Percentiles rank a stretch among this genome's conserved stretches.
Evolutionary conservation across 2,113 vertebrate species (phyloP).

Genomic region (Burhinus oedicnemus): DNA sequence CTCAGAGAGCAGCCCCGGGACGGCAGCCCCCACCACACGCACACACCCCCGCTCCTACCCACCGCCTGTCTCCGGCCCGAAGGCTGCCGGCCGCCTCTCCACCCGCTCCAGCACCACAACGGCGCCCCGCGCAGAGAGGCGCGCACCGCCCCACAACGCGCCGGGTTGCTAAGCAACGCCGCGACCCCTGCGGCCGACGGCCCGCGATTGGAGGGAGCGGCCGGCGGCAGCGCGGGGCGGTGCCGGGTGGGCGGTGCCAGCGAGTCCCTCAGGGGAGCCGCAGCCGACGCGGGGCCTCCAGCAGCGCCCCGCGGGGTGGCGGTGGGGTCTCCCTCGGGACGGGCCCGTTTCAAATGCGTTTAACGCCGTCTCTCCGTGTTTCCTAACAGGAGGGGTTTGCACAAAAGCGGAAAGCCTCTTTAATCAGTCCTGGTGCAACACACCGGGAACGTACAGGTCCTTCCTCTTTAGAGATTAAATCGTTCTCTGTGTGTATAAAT

Average conservation of each 20-base stretch:
- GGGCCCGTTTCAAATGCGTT: fast-evolving
- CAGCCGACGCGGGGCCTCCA: no score
- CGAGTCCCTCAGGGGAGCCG: not conserved
- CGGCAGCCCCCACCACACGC: no score
- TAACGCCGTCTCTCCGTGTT: fast-evolving
- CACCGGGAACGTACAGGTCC: fast-evolving
- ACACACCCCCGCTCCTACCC: not conserved
- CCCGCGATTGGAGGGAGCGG: not conserved
- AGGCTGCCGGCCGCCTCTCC: not conserved
- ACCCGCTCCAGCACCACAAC: no score
- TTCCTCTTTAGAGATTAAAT: not conserved
- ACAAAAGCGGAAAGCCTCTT: not conserved
- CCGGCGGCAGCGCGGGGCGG: not conserved
- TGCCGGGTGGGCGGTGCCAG: no score
- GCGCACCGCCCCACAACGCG: not conserved
- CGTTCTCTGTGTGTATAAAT: no score
- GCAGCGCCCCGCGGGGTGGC: not conserved
- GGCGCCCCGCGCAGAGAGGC: no score
- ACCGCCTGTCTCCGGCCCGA: no score
- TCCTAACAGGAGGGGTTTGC: no score
- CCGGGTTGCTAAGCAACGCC: not conserved
- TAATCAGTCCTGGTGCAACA: fast-evolving
- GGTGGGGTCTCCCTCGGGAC: not conserved
- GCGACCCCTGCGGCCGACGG: no score
- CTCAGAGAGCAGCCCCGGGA: not conserved